Percentiles rank a stretch among this genome's conserved stretches.
phyloP scores from a whole-genome alignment of 2,888 invertebrate species.

The Agonopterix heracliana region DNA sequence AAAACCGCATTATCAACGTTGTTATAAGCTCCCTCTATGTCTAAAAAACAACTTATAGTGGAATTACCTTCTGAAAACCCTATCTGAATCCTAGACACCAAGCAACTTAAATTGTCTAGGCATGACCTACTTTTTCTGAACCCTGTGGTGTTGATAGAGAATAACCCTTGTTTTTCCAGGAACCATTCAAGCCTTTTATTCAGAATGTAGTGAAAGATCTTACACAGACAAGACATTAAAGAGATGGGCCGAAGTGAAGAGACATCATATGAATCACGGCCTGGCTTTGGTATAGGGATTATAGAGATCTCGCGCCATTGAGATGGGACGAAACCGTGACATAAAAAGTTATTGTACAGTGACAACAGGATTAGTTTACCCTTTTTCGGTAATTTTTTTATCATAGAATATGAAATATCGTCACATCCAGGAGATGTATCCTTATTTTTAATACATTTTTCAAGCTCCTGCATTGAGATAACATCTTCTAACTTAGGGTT shows the following conservation, averaged over 20 bases:
- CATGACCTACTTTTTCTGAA: no score
- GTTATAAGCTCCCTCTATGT: conserved; percentile 14
- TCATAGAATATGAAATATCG: background rate
- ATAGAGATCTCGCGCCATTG: background rate
- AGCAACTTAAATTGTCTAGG: conserved; percentile 7
- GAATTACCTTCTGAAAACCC: conserved; percentile 5
- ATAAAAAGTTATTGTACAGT: background rate
- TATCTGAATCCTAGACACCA: conserved; percentile 9
- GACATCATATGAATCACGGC: background rate
- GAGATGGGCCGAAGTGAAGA: background rate
- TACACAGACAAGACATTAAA: no score
- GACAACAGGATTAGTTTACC: background rate
- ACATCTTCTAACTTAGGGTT: background rate
- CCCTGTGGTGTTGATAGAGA: no score
- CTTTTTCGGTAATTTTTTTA: background rate
- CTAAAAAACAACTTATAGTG: conserved; percentile 13
- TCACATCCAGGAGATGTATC: background rate
- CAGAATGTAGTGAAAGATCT: no score
- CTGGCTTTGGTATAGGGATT: background rate
- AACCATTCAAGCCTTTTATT: no score
- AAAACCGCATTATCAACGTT: conserved; percentile 7
- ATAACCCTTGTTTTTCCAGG: no score
- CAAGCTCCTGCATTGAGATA: no score
- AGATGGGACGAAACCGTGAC: background rate
- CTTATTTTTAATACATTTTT: conserved; percentile 1